A percentile compares a stretch with the other conserved stretches of the same genome.
These are phyloP conservation scores for Diaprepes abbreviatus DNA, from an alignment of 2,888 invertebrate genomes.

Conservation along the genomic window DNA sequence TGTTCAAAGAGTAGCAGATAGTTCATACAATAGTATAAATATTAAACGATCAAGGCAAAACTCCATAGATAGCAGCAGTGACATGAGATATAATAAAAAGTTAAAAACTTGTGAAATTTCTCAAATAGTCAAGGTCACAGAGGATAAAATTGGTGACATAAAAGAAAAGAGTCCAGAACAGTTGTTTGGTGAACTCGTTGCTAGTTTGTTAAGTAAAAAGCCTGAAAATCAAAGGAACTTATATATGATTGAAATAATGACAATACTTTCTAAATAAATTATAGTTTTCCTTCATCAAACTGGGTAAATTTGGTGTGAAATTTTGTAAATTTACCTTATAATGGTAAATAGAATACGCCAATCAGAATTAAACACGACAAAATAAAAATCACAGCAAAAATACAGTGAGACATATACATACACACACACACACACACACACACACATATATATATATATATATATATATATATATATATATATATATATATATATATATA, in stretches of 20 bases:
- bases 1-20: slow-evolving; percentile 53
- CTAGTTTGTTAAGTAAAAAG: slow-evolving; percentile 58
- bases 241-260: slow-evolving; percentile 62
- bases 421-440: no score
- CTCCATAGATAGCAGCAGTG: slow-evolving; percentile 50
- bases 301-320: no score
- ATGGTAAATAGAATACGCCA: no score
- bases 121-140: no score
- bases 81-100: slow-evolving; percentile 44
- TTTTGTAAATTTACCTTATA: no score
- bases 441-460: no score
- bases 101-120: slow-evolving; percentile 12
- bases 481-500: no score
- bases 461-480: no score
- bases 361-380: no score
- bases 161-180: slow-evolving; percentile 56
- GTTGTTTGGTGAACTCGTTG: slow-evolving; percentile 60
- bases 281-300: no score
- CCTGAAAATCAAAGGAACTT: slow-evolving; percentile 57
- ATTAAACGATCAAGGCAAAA: slow-evolving; percentile 44
- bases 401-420: no score
- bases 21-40: slow-evolving; percentile 48
- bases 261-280: slow-evolving; percentile 56
- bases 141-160: slow-evolving; percentile 25
- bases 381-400: no score